Evolutionary conservation across 2,888 invertebrate genomes (phyloP).

Genomic region (Pyrochroa serraticornis): DNA sequence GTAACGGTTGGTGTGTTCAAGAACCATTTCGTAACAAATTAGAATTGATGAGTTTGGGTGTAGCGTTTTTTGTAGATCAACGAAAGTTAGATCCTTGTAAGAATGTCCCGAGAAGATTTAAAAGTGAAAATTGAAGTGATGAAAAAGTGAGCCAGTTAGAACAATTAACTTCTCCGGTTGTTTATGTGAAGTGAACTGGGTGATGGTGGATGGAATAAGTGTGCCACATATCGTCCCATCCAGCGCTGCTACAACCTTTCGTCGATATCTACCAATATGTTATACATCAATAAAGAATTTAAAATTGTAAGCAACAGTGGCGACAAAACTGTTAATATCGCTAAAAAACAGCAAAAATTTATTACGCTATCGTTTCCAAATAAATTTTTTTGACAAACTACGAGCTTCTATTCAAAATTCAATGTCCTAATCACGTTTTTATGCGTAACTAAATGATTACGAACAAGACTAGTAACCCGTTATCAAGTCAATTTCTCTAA

Average conservation of each 20-base stretch:
- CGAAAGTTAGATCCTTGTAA: slow-evolving; percentile 36
- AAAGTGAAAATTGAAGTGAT: slow-evolving; percentile 35
- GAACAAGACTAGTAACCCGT: neutral
- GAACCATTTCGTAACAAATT: slow-evolving; percentile 17
- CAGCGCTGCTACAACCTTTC: neutral
- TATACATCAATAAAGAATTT: no score
- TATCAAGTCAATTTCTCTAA: neutral
- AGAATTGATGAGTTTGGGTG: slow-evolving; percentile 24
- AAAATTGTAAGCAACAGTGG: neutral
- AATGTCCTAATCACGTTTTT: no score
- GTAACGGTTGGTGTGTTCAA: no score
- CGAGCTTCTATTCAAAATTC: no score
- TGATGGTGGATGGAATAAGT: slow-evolving; percentile 11
- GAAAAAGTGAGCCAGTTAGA: slow-evolving; percentile 26
- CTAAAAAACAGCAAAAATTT: no score
- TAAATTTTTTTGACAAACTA: no score
- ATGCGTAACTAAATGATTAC: no score
- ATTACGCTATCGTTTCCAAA: no score
- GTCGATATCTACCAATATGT: neutral
- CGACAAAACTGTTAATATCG: no score
- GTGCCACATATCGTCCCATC: slow-evolving; percentile 11
- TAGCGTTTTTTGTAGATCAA: slow-evolving; percentile 32
- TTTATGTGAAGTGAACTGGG: slow-evolving; percentile 17
- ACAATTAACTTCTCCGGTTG: slow-evolving; percentile 8
- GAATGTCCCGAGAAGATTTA: slow-evolving; percentile 27